Percentiles rank a stretch among this genome's conserved stretches.
These are phyloP conservation scores for Colostygia pectinataria DNA, from an alignment of 2,888 invertebrate species.

Conservation along the genomic window DNA sequence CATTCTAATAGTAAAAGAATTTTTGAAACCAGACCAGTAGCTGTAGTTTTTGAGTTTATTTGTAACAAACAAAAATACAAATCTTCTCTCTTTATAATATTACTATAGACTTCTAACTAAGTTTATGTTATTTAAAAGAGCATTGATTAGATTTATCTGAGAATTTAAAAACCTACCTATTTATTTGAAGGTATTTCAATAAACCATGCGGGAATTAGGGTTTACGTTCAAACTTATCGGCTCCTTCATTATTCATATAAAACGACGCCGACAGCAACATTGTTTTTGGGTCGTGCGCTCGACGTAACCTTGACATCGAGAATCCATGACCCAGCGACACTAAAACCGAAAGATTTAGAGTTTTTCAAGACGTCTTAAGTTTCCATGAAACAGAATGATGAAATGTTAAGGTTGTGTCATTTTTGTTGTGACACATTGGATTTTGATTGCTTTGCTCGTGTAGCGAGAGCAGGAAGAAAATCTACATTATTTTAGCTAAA, in stretches of 20 bases:
- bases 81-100: too few species aligned
- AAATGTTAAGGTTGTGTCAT: constrained; percentile 26
- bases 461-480: constrained; percentile 11
- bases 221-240: too few species aligned
- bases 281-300: constrained; percentile 3
- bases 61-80: too few species aligned
- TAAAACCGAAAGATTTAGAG: constrained; percentile 13
- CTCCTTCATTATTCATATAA: background rate
- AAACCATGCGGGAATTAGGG: too few species aligned
- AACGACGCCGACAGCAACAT: background rate
- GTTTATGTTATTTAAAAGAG: too few species aligned
- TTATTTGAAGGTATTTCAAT: too few species aligned
- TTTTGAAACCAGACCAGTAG: too few species aligned
- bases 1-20: too few species aligned
- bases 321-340: constrained; percentile 22
- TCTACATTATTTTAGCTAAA: background rate
- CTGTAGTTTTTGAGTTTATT: too few species aligned
- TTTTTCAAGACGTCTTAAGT: background rate
- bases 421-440: constrained; percentile 12
- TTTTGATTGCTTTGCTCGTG: constrained; percentile 11
- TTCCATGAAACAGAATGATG: constrained; percentile 14
- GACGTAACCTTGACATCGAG: constrained; percentile 27
- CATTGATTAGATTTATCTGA: too few species aligned
- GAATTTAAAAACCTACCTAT: too few species aligned
- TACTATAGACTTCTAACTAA: too few species aligned